Percentiles rank a stretch among this genome's conserved stretches.
These are phyloP conservation scores for Sphenopsis melanotis DNA, from an alignment of 2,797 vertebrate species.

Conservation along the genomic window DNA sequence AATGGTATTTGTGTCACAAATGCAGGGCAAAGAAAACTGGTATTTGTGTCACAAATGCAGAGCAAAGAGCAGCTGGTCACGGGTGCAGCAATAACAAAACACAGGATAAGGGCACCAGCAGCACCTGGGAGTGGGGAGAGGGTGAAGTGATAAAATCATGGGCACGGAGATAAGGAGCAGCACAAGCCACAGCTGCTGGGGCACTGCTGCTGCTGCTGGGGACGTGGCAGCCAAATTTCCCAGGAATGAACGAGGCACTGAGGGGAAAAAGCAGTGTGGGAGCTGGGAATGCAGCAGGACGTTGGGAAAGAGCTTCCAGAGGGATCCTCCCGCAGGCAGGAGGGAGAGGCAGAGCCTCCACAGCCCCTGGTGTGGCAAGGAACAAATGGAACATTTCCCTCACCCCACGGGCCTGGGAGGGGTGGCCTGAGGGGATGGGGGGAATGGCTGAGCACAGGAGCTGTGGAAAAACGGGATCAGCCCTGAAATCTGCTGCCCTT, in stretches of 20 bases:
- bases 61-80: constrained; percentile 33
- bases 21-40: not conserved
- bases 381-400: too few species aligned
- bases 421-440: too few species aligned
- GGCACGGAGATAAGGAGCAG: not conserved
- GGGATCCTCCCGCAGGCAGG: fast-evolving
- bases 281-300: not conserved
- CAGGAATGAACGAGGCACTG: not conserved
- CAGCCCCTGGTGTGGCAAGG: fast-evolving
- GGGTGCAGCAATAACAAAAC: not conserved
- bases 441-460: too few species aligned
- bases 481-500: too few species aligned
- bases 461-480: too few species aligned
- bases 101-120: not conserved
- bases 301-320: not conserved
- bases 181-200: not conserved
- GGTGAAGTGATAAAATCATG: not conserved
- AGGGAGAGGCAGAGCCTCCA: not conserved
- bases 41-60: not conserved
- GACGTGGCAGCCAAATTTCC: not conserved
- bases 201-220: not conserved
- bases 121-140: not conserved
- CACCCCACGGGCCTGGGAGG: too few species aligned
- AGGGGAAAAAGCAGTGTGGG: not conserved
- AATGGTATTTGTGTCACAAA: not conserved